Evolutionary conservation across 2,888 invertebrate species (phyloP).

Genomic region (Spilosoma lubricipeda): DNA sequence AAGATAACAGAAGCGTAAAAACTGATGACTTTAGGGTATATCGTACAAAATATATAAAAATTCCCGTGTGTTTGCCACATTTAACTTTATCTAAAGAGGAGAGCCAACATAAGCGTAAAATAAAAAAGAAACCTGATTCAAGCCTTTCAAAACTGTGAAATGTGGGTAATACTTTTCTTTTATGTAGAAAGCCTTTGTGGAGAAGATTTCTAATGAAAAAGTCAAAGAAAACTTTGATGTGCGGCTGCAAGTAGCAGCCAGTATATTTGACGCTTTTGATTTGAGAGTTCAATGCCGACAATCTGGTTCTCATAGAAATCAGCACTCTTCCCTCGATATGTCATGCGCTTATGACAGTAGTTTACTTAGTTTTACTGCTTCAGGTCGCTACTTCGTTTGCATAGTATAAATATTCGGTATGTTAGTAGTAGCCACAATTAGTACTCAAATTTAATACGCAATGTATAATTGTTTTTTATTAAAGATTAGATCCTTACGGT

Average conservation of each 20-base stretch:
- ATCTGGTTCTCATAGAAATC: background rate
- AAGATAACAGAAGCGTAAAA: conserved; percentile 1
- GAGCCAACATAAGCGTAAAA: background rate
- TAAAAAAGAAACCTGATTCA: background rate
- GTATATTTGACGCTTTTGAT: background rate
- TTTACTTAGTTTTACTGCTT: too few species aligned
- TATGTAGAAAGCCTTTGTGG: background rate
- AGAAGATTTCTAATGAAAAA: background rate
- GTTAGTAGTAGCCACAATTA: background rate
- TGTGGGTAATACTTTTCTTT: background rate
- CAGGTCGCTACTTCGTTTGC: background rate
- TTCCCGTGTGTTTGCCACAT: conserved; percentile 1
- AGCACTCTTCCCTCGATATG: background rate
- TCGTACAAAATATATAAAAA: background rate
- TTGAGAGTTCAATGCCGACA: too few species aligned
- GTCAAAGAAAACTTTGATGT: background rate
- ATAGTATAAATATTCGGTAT: background rate
- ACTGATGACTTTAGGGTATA: background rate
- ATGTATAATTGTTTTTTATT: too few species aligned
- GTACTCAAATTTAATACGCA: too few species aligned
- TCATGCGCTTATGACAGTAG: background rate
- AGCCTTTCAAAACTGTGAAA: background rate
- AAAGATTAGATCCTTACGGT: too few species aligned
- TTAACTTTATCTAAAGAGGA: conserved; percentile 7
- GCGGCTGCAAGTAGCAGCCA: background rate